A percentile compares a stretch with the other conserved stretches of the same genome.
phyloP scores from a whole-genome alignment of 1,140 invertebrate species.

The Charaxes varanes region DNA sequence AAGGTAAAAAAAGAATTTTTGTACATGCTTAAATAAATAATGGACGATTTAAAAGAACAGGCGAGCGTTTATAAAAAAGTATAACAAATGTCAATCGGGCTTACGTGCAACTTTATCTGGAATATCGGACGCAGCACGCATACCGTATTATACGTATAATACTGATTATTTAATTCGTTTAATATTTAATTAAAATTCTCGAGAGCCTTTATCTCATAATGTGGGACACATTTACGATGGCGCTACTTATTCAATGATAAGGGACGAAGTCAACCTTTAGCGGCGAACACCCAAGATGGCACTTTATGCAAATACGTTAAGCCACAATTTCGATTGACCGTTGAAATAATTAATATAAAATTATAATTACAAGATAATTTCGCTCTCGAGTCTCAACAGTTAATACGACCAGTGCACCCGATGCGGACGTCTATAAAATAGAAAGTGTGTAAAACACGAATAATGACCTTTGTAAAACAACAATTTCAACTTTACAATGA shows the following conservation, averaged over 20 bases:
- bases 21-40: constrained; percentile 41
- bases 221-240: constrained; percentile 71
- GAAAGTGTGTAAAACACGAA: constrained; percentile 46
- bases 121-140: constrained; percentile 56
- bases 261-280: constrained; percentile 33
- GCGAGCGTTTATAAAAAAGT: constrained; percentile 43
- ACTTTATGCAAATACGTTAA: constrained; percentile 57
- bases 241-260: constrained; percentile 67
- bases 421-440: constrained; percentile 52
- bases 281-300: constrained; percentile 47
- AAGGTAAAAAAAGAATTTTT: constrained; percentile 17
- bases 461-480: constrained; percentile 29
- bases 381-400: constrained; percentile 61
- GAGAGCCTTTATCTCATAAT: constrained; percentile 70
- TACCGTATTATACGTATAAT: constrained; percentile 69
- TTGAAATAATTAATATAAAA: constrained; percentile 62
- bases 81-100: constrained; percentile 40
- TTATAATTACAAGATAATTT: constrained; percentile 70
- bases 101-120: constrained; percentile 51
- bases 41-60: constrained; percentile 28
- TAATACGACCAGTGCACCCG: constrained; percentile 46
- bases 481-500: constrained; percentile 60
- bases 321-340: constrained; percentile 52
- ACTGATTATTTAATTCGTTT: constrained; percentile 73
- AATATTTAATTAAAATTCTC: constrained; percentile 74